Percentiles rank a stretch among this genome's conserved stretches.
Evolutionary conservation across 1,140 invertebrate species (phyloP).

Genomic region (Dolichoris vasculosae): DNA sequence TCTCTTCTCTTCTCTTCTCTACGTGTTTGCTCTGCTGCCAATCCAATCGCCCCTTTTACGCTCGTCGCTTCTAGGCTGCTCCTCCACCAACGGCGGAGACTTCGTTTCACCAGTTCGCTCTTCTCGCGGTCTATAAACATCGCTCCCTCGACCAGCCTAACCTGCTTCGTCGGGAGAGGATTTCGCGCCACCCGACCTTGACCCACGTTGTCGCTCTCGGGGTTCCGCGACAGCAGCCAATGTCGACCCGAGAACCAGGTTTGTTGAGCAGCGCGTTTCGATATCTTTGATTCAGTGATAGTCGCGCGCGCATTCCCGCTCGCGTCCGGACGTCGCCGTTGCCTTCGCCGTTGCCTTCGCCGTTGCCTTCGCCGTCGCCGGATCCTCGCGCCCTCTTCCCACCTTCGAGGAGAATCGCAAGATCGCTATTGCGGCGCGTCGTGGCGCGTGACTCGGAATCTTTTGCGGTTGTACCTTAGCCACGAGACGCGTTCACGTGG

Average conservation of each 20-base stretch:
- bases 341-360: not conserved
- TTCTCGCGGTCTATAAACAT: constrained; percentile 23
- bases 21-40: not conserved
- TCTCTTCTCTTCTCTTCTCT: not conserved
- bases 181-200: not conserved
- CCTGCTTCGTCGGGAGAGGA: not conserved
- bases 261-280: not conserved
- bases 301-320: not conserved
- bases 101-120: not conserved
- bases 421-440: not conserved
- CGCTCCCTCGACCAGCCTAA: not conserved
- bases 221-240: not conserved
- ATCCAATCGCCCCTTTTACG: not conserved
- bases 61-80: not conserved
- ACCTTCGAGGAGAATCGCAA: constrained; percentile 4
- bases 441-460: not conserved
- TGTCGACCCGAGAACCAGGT: not conserved
- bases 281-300: not conserved
- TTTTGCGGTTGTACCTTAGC: not conserved
- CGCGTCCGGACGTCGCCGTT: not conserved
- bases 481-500: constrained; percentile 33
- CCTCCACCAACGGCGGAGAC: not conserved
- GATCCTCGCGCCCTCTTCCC: not conserved
- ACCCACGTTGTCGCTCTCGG: not conserved
- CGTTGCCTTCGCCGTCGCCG: not conserved